A percentile compares a stretch with the other conserved stretches of the same genome.
Conservation (phyloP, 2,888 invertebrate species). For the Trimorus sp. region DNA sequence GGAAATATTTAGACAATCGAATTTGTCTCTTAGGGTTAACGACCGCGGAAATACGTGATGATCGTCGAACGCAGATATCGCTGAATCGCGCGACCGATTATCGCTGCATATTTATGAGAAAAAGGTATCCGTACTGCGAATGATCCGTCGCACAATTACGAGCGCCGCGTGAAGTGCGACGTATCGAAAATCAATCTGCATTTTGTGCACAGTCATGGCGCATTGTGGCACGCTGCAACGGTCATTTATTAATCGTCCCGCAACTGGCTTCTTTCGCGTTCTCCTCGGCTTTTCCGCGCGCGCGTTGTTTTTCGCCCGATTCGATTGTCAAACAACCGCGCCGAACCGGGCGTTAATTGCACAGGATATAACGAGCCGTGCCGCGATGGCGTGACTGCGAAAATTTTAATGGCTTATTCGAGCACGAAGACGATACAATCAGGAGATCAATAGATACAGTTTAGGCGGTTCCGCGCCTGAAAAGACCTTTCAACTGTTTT, state of each 20-base stretch:
- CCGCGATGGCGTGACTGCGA: constrained; percentile 62
- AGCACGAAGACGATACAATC: constrained; percentile 67
- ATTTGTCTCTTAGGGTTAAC: no score
- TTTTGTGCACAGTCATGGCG: constrained; percentile 50
- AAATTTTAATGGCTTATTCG: constrained; percentile 66
- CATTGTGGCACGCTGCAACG: constrained; percentile 45
- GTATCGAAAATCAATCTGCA: constrained; percentile 61
- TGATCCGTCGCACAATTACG: constrained; percentile 52
- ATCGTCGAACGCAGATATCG: not conserved
- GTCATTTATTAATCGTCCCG: constrained; percentile 48
- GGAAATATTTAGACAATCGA: no score
- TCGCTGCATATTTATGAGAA: constrained; percentile 54
- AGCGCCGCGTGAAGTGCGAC: constrained; percentile 33
- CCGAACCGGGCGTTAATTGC: constrained; percentile 59
- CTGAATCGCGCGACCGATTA: constrained; percentile 32
- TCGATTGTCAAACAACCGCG: constrained; percentile 56
- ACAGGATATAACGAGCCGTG: constrained; percentile 46
- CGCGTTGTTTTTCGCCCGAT: constrained; percentile 5
- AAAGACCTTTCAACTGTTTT: constrained; percentile 60
- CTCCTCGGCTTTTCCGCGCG: constrained; percentile 8
- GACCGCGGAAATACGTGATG: no score
- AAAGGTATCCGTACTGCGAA: constrained; percentile 35
- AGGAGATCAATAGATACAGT: constrained; percentile 65
- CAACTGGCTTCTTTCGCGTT: constrained; percentile 28
- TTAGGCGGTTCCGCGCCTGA: constrained; percentile 50